Evolutionary conservation across 2,797 vertebrate genomes (phyloP).

Genomic region (Austrolebias charrua): DNA sequence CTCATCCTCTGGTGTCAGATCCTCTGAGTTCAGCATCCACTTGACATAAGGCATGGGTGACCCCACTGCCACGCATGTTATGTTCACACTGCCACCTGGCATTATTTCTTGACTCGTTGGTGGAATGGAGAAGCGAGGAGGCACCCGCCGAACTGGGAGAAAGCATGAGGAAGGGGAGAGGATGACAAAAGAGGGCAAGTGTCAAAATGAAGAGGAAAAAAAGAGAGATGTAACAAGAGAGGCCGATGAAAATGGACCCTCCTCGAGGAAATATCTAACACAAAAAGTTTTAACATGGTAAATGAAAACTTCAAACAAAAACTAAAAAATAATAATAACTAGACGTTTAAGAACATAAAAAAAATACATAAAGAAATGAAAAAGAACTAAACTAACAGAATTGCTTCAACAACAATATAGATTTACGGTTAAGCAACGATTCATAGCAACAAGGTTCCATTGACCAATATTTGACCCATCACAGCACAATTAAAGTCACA

Average conservation of each 20-base stretch:
- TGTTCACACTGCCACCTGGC: conserved; percentile 98
- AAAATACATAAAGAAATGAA: conserved; percentile 79
- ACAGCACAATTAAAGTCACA: conserved; percentile 98
- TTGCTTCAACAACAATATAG: conserved; percentile 95
- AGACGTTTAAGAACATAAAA: conserved; percentile 72
- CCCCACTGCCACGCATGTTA: conserved; percentile 97
- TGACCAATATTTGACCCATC: conserved; percentile 96
- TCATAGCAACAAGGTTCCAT: conserved; percentile 99
- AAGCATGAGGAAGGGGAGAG: conserved; percentile 73
- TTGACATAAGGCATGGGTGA: conserved; percentile 99
- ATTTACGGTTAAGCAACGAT: conserved; percentile 91
- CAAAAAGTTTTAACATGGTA: conserved; percentile 77
- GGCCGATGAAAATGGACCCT: conserved; percentile 78
- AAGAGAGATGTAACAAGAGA: conserved; percentile 87
- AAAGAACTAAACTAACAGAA: conserved; percentile 87
- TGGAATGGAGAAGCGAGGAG: conserved; percentile 97
- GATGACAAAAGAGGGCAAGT: conserved; percentile 75
- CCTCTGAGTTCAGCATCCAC: conserved; percentile 98
- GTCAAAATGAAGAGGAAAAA: conserved; percentile 67
- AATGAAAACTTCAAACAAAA: conserved; percentile 77
- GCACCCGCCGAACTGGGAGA: conserved; percentile 93
- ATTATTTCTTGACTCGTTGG: conserved; percentile 98
- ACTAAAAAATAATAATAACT: conserved; percentile 67
- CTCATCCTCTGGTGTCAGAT: conserved; percentile 97
- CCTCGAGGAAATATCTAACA: conserved; percentile 73